phyloP scores from a whole-genome alignment of 2,888 invertebrate species.

The Callimorpha dominula region DNA sequence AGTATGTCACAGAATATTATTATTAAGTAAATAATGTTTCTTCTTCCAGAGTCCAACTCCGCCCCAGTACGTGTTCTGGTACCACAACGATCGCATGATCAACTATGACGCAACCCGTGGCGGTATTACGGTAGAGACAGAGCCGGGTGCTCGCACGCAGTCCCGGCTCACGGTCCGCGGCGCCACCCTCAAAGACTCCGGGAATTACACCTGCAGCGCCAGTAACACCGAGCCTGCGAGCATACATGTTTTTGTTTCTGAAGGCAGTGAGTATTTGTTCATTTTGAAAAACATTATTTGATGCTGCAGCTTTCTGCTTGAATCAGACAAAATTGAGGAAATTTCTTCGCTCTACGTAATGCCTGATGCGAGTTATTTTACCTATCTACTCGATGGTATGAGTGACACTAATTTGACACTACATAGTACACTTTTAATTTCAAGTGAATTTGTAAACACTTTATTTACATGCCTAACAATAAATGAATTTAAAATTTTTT shows the following conservation, averaged over 20 bases:
- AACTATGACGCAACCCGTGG: constrained; percentile 95
- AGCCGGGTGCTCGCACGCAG: constrained; percentile 94
- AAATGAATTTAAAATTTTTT: no score
- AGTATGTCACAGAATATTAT: background rate
- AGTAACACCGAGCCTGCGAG: constrained; percentile 96
- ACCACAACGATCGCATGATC: constrained; percentile 97
- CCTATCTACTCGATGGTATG: no score
- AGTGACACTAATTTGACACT: no score
- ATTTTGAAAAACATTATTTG: background rate
- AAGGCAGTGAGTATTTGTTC: constrained; percentile 88
- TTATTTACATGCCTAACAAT: no score
- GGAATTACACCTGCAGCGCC: constrained; percentile 96
- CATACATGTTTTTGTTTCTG: constrained; percentile 96
- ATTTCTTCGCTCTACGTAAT: no score
- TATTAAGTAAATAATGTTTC: background rate
- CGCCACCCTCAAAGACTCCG: constrained; percentile 95
- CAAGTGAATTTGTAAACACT: no score
- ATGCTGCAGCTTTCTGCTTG: no score
- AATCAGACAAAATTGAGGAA: no score
- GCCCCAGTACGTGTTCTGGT: constrained; percentile 98
- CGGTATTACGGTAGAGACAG: constrained; percentile 94
- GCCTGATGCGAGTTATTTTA: no score
- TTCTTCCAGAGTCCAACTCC: constrained; percentile 94
- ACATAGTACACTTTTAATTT: no score
- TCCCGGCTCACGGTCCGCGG: constrained; percentile 94